A percentile compares a stretch with the other conserved stretches of the same genome.
Evolutionary conservation across 2,888 invertebrate genomes (phyloP).

Genomic region (Syritta pipiens): DNA sequence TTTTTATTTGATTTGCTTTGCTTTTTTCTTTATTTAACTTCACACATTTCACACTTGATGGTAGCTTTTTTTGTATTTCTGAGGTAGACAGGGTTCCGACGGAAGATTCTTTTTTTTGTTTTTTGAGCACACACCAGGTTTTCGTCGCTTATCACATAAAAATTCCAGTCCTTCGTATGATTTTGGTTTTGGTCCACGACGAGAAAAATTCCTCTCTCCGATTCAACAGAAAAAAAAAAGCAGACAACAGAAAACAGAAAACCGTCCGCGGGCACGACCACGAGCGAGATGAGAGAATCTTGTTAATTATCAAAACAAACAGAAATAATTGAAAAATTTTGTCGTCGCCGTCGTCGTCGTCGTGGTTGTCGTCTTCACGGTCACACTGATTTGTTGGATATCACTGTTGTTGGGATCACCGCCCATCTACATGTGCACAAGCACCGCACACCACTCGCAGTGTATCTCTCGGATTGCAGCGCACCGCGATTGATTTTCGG

Average conservation of each 20-base stretch:
- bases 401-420: conserved; percentile 61
- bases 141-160: conserved; percentile 48
- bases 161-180: conserved; percentile 54
- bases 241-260: conserved; percentile 7
- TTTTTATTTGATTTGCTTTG: conserved; percentile 11
- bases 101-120: conserved; percentile 32
- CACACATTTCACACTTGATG: conserved; percentile 52
- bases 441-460: conserved; percentile 29
- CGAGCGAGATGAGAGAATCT: conserved; percentile 4
- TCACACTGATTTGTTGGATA: conserved; percentile 46
- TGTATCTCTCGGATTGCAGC: conserved; percentile 25
- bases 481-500: conserved; percentile 12
- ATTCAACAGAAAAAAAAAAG: conserved; percentile 23
- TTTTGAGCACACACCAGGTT: conserved; percentile 15
- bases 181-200: conserved; percentile 35
- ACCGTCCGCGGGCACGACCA: too few species aligned
- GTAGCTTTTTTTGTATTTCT: conserved; percentile 10
- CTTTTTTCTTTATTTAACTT: not conserved
- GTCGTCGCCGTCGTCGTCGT: too few species aligned
- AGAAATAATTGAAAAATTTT: conserved; percentile 40
- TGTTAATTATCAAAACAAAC: conserved; percentile 67
- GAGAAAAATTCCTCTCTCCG: conserved; percentile 8
- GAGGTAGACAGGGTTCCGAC: conserved; percentile 66
- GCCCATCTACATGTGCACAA: conserved; percentile 34
- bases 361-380: conserved; percentile 27